Evolutionary conservation across 2,113 vertebrate genomes (phyloP).

Genomic region (Dissostichus mawsoni): DNA sequence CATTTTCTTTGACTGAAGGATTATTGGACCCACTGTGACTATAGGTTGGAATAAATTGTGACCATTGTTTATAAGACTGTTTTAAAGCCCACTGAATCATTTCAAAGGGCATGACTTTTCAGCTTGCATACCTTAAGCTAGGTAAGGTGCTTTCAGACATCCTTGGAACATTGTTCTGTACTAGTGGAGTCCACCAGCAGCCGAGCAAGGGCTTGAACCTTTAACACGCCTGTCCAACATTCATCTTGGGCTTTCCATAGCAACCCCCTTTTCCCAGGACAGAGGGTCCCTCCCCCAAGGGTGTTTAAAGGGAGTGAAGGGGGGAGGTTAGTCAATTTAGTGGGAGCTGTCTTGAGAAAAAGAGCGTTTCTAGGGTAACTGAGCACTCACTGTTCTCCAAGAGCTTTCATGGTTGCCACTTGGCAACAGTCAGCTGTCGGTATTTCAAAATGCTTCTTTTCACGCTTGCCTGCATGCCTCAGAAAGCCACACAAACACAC

Average conservation of each 20-base stretch:
- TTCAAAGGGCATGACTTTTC: slow-evolving; percentile 24
- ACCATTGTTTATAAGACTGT: slow-evolving; percentile 8
- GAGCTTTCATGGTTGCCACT: slow-evolving; percentile 72
- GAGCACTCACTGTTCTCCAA: slow-evolving; percentile 63
- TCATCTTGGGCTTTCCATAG: slow-evolving; percentile 71
- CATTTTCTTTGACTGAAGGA: not conserved
- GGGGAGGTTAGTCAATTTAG: slow-evolving; percentile 49
- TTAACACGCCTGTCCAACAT: slow-evolving; percentile 75
- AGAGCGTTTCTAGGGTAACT: slow-evolving; percentile 74
- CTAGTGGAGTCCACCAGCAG: slow-evolving; percentile 51
- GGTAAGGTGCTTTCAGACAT: slow-evolving; percentile 2
- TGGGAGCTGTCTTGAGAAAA: slow-evolving; percentile 63
- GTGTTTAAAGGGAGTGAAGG: slow-evolving; percentile 52
- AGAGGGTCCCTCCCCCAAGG: slow-evolving; percentile 51
- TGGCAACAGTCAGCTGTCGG: slow-evolving; percentile 74
- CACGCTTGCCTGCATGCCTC: slow-evolving; percentile 32
- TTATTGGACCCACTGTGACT: not conserved
- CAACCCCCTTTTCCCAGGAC: slow-evolving; percentile 80
- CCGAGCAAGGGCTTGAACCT: slow-evolving; percentile 70
- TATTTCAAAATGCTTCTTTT: slow-evolving; percentile 64
- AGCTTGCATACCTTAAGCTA: slow-evolving; percentile 16
- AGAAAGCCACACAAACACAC: slow-evolving; percentile 5
- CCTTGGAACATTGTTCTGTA: slow-evolving; percentile 32
- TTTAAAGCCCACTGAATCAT: slow-evolving; percentile 9
- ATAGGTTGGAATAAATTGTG: slow-evolving; percentile 4